These are phyloP conservation scores for Anseranas semipalmata DNA, from an alignment of 2,113 vertebrate species.

Conservation along the genomic window DNA sequence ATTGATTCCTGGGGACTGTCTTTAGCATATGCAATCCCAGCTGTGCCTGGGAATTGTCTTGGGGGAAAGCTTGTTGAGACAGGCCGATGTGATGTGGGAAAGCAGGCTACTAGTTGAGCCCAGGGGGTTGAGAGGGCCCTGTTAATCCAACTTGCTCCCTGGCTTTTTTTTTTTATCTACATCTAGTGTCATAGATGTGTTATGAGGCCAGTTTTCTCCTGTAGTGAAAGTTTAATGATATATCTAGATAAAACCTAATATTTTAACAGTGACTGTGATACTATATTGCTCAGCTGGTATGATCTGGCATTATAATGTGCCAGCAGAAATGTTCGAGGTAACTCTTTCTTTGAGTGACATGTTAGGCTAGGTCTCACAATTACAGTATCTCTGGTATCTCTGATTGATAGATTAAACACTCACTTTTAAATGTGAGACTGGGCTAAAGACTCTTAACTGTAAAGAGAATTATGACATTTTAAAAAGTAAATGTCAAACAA, in stretches of 20 bases:
- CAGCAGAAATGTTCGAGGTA: not conserved
- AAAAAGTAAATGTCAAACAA: slow-evolving; percentile 1
- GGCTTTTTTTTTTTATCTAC: not conserved
- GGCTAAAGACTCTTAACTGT: not conserved
- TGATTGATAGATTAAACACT: not conserved
- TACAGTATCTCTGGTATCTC: not conserved
- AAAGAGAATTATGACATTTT: not conserved
- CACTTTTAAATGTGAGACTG: not conserved
- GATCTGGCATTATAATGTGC: not conserved
- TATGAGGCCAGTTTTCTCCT: not conserved
- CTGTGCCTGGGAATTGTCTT: not conserved
- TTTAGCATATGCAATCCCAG: not conserved
- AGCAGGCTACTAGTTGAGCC: not conserved
- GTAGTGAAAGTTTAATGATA: not conserved
- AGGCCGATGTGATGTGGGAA: not conserved
- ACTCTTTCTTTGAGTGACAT: not conserved
- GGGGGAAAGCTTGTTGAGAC: not conserved
- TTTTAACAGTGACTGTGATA: not conserved
- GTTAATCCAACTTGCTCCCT: not conserved
- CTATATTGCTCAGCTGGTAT: not conserved
- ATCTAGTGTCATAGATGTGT: not conserved
- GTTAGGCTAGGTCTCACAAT: not conserved
- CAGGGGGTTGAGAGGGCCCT: not conserved
- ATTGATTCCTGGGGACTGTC: not conserved
- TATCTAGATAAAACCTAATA: not conserved